phyloP scores from a whole-genome alignment of 2,113 vertebrate genomes.

The Nyctereutes procyonoides region DNA sequence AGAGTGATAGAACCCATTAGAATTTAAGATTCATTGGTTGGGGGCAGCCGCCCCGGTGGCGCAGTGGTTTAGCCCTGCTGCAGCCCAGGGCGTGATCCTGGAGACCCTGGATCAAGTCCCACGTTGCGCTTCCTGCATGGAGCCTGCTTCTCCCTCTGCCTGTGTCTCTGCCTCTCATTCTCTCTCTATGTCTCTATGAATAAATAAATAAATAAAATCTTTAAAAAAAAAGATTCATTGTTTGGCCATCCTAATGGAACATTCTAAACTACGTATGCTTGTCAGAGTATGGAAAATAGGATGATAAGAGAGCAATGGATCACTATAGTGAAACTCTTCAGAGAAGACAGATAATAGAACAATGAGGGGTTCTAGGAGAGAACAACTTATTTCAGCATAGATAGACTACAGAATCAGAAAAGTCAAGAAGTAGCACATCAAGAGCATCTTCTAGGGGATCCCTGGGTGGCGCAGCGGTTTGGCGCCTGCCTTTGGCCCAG shows the following conservation, averaged over 20 bases:
- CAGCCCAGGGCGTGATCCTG: too few relatives aligned
- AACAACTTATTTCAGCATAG: neutral
- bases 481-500: too few relatives aligned
- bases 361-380: neutral
- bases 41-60: too few relatives aligned
- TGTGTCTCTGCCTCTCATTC: too few relatives aligned
- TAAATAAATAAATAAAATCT: too few relatives aligned
- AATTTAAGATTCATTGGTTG: neutral
- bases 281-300: neutral
- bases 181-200: too few relatives aligned
- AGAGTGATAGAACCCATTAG: neutral
- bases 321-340: neutral
- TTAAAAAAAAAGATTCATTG: neutral
- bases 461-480: too few relatives aligned
- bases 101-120: too few relatives aligned
- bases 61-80: too few relatives aligned
- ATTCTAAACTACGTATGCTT: neutral
- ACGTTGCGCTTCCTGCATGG: too few relatives aligned
- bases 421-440: neutral
- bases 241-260: neutral
- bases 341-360: neutral
- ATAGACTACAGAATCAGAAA: rapidly evolving
- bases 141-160: too few relatives aligned
- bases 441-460: neutral
- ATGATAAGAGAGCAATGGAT: neutral